Evolutionary conservation across 92 coral and sea anemone species (phyloP), one percentile per base, ranked within the genome.

Genomic region (Parazoanthus atlanticus): DNA sequence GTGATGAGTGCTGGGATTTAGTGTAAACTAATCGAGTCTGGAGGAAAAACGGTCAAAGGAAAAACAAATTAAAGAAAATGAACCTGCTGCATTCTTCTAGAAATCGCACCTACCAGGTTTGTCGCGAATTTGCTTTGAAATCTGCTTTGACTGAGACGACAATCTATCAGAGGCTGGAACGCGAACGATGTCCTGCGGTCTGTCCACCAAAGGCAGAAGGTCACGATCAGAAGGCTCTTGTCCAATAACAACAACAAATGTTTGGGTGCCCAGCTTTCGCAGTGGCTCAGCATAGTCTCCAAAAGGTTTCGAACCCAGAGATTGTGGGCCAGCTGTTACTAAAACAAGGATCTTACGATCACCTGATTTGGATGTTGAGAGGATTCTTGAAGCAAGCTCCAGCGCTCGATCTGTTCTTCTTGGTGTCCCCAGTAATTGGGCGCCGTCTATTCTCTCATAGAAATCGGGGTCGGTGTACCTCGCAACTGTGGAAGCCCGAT

Each of bases 181-280:
- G 7, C 88, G 76, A 85, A 89, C 46, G 16, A 89, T 33, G 65
- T 89, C 92, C 65, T 85, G 85, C 33, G 34, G 74, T 23, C 85
- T 81, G 32, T 81, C 85, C 16, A 81, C 85, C 25, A 81, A 23
- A 16, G 85, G 74, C 73, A 81, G 2, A 11, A 81, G 28, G 30
- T 72, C 28, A 34, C 72, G 85, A 34, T 85, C 67, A 30, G 89
- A 82, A 8, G 88, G 86, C 15, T 86, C 74, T 21, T 86, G 74
- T 28, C 95, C 93, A 32, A 94, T 88, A 76, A 94, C 89, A 28
- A 94, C 91, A 40, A 92, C 93, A 90, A 88, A 94, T 70, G 88
- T 89, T 66, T 91, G 75, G 21, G 90, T 91, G 19, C 93, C 94
- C 29, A 92, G 81, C 15, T 84, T 67, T 47, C 89, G 96, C 66